phyloP scores from a whole-genome alignment of 2,888 invertebrate species.

The Dexiosoma caninum region DNA sequence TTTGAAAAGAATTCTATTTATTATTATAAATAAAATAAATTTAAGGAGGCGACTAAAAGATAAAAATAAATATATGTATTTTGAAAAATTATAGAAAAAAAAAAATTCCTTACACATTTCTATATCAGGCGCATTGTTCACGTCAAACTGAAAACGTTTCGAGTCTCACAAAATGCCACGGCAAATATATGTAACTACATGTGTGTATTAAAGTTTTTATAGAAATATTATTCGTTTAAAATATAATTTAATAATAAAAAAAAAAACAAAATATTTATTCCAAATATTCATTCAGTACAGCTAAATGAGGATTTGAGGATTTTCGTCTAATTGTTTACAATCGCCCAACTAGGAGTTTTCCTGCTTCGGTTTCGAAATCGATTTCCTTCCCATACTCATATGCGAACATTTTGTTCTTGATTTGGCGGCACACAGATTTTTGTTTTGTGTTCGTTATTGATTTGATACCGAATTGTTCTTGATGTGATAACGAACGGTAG shows the following conservation, averaged over 20 bases:
- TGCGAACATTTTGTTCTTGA: too few relatives aligned
- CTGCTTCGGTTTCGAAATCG: too few relatives aligned
- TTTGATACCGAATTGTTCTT: too few relatives aligned
- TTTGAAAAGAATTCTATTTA: neutral
- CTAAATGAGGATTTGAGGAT: neutral
- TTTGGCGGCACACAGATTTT: too few relatives aligned
- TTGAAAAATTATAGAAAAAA: neutral
- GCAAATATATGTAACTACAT: neutral
- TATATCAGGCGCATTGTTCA: neutral
- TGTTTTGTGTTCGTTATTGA: too few relatives aligned
- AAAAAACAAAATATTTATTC: neutral
- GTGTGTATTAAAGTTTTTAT: neutral
- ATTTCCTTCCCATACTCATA: too few relatives aligned
- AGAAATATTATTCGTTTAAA: neutral
- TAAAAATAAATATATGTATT: neutral
- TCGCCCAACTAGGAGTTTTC: too few relatives aligned
- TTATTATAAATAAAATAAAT: constrained; percentile 27
- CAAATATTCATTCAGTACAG: constrained; percentile 40
- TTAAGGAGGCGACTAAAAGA: neutral
- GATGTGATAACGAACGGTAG: too few relatives aligned
- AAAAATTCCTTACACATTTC: constrained; percentile 15
- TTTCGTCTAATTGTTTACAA: too few relatives aligned
- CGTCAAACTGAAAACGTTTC: neutral
- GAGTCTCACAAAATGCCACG: neutral
- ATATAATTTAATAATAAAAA: too few relatives aligned